These are phyloP conservation scores for Sylvicola cinctus DNA, from an alignment of 2,888 invertebrate genomes.

Conservation along the genomic window DNA sequence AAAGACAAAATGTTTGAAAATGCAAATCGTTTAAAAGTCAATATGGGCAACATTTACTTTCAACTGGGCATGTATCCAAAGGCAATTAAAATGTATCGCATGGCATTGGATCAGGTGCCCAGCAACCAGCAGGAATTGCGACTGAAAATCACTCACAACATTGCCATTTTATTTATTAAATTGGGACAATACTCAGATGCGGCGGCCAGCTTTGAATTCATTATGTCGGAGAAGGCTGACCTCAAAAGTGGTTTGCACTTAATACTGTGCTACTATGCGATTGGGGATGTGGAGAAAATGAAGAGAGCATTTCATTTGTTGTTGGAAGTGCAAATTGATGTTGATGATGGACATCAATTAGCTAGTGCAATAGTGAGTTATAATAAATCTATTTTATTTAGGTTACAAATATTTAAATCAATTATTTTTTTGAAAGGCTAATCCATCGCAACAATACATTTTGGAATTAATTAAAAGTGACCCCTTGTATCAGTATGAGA, in stretches of 20 bases:
- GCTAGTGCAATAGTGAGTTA: conserved; percentile 14
- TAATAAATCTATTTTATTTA: neutral
- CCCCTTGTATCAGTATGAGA: conserved; percentile 49
- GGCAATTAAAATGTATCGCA: conserved; percentile 92
- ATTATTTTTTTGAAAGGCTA: conserved; percentile 2
- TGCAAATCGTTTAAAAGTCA: conserved; percentile 82
- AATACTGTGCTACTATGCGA: conserved; percentile 70
- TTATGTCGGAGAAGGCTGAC: conserved; percentile 89
- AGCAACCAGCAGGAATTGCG: conserved; percentile 83
- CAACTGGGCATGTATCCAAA: conserved; percentile 84
- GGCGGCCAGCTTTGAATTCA: conserved; percentile 89
- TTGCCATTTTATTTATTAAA: conserved; percentile 73
- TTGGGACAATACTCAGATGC: conserved; percentile 96
- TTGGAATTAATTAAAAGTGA: conserved; percentile 59
- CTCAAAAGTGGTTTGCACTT: conserved; percentile 77
- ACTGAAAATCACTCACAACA: conserved; percentile 90
- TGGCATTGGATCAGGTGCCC: conserved; percentile 94
- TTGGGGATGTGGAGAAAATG: conserved; percentile 83
- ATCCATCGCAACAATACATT: conserved; percentile 16
- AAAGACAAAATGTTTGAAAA: conserved; percentile 87
- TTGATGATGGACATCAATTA: conserved; percentile 62
- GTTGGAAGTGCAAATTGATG: conserved; percentile 66
- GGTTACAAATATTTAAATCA: too few relatives aligned
- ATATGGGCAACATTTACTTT: conserved; percentile 96
- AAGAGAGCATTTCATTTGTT: conserved; percentile 79